Percentiles rank a stretch among this genome's conserved stretches.
These are phyloP conservation scores for Erebia aethiops DNA, from an alignment of 2,888 invertebrate genomes.

Conservation along the genomic window DNA sequence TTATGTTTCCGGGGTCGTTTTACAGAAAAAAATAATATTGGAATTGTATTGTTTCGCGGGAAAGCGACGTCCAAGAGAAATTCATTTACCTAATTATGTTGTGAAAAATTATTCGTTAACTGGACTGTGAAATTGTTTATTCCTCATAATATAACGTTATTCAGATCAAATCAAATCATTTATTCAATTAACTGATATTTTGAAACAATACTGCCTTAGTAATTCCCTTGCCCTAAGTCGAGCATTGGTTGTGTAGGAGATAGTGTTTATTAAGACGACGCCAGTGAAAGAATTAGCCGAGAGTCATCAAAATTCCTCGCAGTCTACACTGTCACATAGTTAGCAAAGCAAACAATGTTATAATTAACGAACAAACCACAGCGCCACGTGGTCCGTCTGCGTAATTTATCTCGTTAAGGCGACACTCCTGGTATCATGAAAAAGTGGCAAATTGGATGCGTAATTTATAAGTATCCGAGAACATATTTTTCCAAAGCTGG, in stretches of 20 bases:
- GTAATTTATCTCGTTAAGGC: conserved; percentile 42
- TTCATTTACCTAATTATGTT: conserved; percentile 9
- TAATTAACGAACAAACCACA: conserved; percentile 39
- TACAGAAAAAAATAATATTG: conserved; percentile 11
- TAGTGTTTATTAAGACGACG: too few relatives aligned
- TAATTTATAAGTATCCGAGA: too few relatives aligned
- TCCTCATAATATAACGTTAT: not conserved
- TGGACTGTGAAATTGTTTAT: not conserved
- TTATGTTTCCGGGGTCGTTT: conserved; percentile 20
- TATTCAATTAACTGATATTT: too few relatives aligned
- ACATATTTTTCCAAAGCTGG: too few relatives aligned
- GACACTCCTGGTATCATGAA: too few relatives aligned
- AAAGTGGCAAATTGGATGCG: too few relatives aligned
- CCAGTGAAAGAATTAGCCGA: too few relatives aligned
- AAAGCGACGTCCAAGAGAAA: conserved; percentile 3
- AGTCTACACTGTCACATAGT: not conserved
- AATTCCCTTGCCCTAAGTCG: too few relatives aligned
- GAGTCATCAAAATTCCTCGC: conserved; percentile 5
- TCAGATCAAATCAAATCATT: too few relatives aligned
- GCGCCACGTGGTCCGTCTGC: conserved; percentile 38
- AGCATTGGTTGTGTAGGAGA: too few relatives aligned
- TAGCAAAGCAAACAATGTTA: conserved; percentile 37
- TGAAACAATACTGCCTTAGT: too few relatives aligned
- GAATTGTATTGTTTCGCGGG: conserved; percentile 5
- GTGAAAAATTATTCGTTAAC: not conserved